Percentiles rank a stretch among this genome's conserved stretches.
phyloP scores from a whole-genome alignment of 2,888 invertebrate genomes.

The Dromius quadrimaculatus region DNA sequence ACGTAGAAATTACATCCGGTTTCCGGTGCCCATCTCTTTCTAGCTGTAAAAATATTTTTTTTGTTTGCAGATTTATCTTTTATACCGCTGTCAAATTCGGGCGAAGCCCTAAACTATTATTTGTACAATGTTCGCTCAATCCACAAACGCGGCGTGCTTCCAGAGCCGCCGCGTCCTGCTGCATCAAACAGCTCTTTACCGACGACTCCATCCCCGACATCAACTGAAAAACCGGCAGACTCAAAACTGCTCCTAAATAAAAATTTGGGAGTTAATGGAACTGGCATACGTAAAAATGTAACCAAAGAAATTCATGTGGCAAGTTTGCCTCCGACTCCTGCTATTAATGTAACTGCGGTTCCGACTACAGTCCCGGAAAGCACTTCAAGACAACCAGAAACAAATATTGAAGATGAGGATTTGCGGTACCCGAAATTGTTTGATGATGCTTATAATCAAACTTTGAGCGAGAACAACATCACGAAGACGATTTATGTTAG shows the following conservation, averaged over 20 bases:
- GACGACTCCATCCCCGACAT: neutral
- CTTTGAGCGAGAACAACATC: slow-evolving; percentile 67
- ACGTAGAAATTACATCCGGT: slow-evolving; percentile 46
- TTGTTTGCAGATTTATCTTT: slow-evolving; percentile 12
- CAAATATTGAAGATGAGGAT: slow-evolving; percentile 60
- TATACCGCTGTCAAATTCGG: neutral
- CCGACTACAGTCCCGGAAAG: slow-evolving; percentile 51
- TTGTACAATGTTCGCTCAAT: slow-evolving; percentile 14
- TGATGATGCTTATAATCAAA: slow-evolving; percentile 61
- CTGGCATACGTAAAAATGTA: slow-evolving; percentile 64
- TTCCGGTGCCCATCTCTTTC: slow-evolving; percentile 40
- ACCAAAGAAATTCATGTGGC: slow-evolving; percentile 46
- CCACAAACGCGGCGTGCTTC: neutral
- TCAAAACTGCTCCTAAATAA: slow-evolving; percentile 51
- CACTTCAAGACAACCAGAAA: slow-evolving; percentile 51
- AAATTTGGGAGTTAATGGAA: slow-evolving; percentile 68
- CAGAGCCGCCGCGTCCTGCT: neutral
- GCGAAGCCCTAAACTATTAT: neutral
- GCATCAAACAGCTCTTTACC: neutral
- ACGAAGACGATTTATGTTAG: slow-evolving; percentile 63
- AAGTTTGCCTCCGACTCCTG: slow-evolving; percentile 9
- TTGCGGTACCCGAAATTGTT: slow-evolving; percentile 63
- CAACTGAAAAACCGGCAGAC: neutral
- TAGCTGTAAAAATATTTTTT: neutral
- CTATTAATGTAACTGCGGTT: slow-evolving; percentile 27